phyloP scores from a whole-genome alignment of 2,888 invertebrate species.

The Teleogryllus oceanicus region DNA sequence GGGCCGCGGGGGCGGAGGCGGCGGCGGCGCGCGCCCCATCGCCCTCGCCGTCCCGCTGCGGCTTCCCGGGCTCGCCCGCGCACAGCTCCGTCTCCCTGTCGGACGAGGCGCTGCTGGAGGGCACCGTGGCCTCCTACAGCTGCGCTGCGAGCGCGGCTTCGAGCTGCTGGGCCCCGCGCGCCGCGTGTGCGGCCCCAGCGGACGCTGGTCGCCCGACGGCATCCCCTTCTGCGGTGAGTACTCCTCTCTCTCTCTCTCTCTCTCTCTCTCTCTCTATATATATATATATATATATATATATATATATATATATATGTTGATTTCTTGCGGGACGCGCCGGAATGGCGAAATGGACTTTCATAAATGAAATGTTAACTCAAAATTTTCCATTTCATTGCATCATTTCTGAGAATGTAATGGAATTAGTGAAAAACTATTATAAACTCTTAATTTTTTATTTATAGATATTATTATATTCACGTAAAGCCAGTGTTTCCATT shows the following conservation, averaged over 20 bases:
- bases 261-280: too few species aligned
- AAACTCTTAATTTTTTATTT: too few species aligned
- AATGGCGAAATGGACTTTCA: too few species aligned
- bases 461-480: too few species aligned
- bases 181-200: slow-evolving; percentile 67
- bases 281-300: too few species aligned
- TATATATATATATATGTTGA: too few species aligned
- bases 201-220: slow-evolving; percentile 82
- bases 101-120: slow-evolving; percentile 56
- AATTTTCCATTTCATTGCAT: too few species aligned
- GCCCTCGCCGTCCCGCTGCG: slow-evolving; percentile 52
- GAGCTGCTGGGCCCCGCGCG: slow-evolving; percentile 85
- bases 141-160: slow-evolving; percentile 86
- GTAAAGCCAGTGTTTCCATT: too few species aligned
- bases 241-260: neutral
- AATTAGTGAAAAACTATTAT: too few species aligned
- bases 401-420: too few species aligned
- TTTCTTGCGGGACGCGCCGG: too few species aligned
- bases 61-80: slow-evolving; percentile 88
- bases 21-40: slow-evolving; percentile 59
- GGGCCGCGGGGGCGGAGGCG: neutral
- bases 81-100: slow-evolving; percentile 80
- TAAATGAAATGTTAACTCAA: too few species aligned
- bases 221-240: slow-evolving; percentile 92
- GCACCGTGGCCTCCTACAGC: slow-evolving; percentile 74